Conservation (phyloP, 2,113 vertebrate species). For the Eolophus roseicapilla region DNA sequence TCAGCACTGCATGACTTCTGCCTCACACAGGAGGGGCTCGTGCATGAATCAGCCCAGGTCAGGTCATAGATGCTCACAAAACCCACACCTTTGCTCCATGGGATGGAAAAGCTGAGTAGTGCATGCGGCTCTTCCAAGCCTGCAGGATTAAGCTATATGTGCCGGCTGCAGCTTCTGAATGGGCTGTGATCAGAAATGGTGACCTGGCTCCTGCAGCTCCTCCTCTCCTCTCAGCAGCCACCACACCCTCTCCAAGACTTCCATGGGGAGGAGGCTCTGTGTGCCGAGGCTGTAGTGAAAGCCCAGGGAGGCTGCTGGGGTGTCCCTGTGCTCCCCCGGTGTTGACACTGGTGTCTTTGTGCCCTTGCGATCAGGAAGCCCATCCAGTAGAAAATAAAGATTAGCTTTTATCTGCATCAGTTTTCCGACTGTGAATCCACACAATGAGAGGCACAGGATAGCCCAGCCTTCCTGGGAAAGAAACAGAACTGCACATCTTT, state of each 20-base stretch:
- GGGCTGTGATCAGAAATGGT: background rate
- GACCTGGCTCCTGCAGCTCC: background rate
- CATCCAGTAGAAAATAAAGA: background rate
- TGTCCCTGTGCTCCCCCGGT: accelerated
- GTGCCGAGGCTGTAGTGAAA: background rate
- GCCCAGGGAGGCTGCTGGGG: background rate
- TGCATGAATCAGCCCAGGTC: background rate
- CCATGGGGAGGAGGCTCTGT: background rate
- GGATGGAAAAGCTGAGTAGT: background rate
- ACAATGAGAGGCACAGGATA: accelerated
- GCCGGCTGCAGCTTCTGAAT: background rate
- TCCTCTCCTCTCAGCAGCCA: background rate
- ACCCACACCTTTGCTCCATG: background rate
- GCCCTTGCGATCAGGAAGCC: background rate
- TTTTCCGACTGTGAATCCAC: background rate
- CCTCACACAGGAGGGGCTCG: background rate
- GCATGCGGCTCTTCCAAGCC: accelerated
- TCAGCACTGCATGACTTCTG: background rate
- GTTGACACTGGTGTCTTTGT: background rate
- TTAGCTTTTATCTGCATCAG: background rate
- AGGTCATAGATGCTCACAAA: background rate
- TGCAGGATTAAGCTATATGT: background rate
- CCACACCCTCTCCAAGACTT: background rate
- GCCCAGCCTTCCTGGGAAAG: background rate
- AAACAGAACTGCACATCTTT: background rate